These are phyloP conservation scores for Lota lota DNA, from an alignment of 2,113 vertebrate genomes.

Conservation along the genomic window DNA sequence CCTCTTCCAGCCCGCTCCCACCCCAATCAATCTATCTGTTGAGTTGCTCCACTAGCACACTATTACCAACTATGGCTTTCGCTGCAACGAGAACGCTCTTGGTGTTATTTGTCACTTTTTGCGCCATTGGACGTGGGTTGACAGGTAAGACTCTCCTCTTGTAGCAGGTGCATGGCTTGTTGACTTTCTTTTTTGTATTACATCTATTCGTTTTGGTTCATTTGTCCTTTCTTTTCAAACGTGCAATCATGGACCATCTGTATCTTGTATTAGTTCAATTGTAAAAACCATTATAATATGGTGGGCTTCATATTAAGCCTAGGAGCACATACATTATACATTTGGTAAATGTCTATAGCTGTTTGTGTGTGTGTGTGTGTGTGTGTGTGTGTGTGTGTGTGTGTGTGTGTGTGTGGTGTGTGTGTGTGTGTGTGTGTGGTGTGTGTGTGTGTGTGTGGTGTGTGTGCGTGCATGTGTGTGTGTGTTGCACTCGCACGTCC, in stretches of 20 bases:
- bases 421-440: background rate
- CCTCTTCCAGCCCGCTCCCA: conserved; percentile 48
- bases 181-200: background rate
- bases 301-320: too few species aligned
- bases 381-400: conserved; percentile 2
- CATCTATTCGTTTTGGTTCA: background rate
- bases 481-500: background rate
- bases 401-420: background rate
- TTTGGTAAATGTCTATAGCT: too few species aligned
- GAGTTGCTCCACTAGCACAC: conserved; percentile 46
- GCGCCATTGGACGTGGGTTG: conserved; percentile 57
- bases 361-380: background rate
- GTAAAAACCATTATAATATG: too few species aligned
- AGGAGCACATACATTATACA: too few species aligned
- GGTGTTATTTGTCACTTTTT: conserved; percentile 68
- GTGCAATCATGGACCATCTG: too few species aligned
- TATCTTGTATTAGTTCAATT: too few species aligned
- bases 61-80: conserved; percentile 70
- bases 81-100: conserved; percentile 71
- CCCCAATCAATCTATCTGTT: conserved; percentile 43
- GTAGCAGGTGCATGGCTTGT: conserved; percentile 27
- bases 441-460: background rate
- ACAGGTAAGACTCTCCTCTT: conserved; percentile 60
- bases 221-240: background rate
- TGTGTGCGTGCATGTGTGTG: background rate